Evolutionary conservation across 2,797 vertebrate genomes (phyloP), one percentile per base, ranked within the genome.

Genomic region (Loriculus beryllinus): DNA sequence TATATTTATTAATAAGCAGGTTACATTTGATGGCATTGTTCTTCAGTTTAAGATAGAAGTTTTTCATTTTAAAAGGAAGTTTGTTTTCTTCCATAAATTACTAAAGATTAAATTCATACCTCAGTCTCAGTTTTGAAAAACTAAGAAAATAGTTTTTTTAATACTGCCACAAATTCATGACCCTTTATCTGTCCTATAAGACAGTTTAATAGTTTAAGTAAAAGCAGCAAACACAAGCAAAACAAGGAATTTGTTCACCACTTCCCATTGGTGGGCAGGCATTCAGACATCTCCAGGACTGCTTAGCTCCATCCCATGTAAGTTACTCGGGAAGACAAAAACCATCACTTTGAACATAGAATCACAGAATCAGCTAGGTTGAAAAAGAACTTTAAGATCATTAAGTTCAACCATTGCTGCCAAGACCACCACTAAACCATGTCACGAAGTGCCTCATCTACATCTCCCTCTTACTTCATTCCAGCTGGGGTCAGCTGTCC

Each of bases 161-260:
- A n/a, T 42, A 45, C 3, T 42, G 18, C 2, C 6, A 5, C 7
- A 77, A 49, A 90, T 40, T 1, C 9, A 14, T 54, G 39, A 64
- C 8, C 2, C 1, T n/a, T 0, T 59, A 23, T 26, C 10, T 35
- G 14, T 72, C 4, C 3, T 72, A 28, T 33, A 33, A 23, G 14
- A 11, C 29, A 64, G 13, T 43, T 43, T 43, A n/a, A 64, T n/a
- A 43, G 29, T 42, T 43, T 12, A 64, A 64, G 29, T 9, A 64
- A n/a, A 43, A 43, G 14, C 29, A 31, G 11, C 21, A 17, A 10
- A 21, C 20, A 17, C 29, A 31, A 43, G 20, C 3, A 23, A 64
- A 43, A 31, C 14, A 43, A 43, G 29, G 20, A 63, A 43, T 64
- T 43, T 1, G 4, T 64, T 64, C 29, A 23, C 29, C 42, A 11